A percentile compares a stretch with the other conserved stretches of the same genome.
Evolutionary conservation across 2,888 invertebrate species (phyloP).

Genomic region (Mactromeris polynyma): DNA sequence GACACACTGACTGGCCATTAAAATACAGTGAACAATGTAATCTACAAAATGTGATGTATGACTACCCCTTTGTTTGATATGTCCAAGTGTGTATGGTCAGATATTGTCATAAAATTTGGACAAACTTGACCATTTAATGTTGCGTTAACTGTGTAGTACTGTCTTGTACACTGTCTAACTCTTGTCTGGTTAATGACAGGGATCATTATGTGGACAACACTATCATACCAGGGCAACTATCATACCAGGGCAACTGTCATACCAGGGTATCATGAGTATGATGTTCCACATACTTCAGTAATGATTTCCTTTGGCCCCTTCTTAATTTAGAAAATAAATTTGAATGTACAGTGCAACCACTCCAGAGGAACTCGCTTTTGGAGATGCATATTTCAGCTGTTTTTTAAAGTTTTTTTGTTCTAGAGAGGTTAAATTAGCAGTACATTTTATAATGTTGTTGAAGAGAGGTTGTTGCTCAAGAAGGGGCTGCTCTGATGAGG

Average conservation of each 20-base stretch:
- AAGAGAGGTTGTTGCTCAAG: no score
- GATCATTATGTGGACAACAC: not conserved
- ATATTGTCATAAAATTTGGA: constrained; percentile 13
- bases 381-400: no score
- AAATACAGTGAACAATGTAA: not conserved
- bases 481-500: no score
- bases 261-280: not conserved
- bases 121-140: constrained; percentile 9
- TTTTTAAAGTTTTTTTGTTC: no score
- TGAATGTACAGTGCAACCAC: no score
- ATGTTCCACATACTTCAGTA: no score
- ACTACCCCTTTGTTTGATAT: not conserved
- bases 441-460: no score
- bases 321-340: no score
- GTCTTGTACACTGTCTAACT: not conserved
- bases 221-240: not conserved
- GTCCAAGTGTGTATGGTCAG: not conserved
- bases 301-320: no score
- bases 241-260: not conserved
- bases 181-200: not conserved
- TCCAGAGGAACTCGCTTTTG: no score
- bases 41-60: not conserved
- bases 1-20: not conserved
- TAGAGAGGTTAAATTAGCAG: no score
- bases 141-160: not conserved